These are phyloP conservation scores for Clarias gariepinus DNA, from an alignment of 2,113 vertebrate genomes.

Conservation along the genomic window DNA sequence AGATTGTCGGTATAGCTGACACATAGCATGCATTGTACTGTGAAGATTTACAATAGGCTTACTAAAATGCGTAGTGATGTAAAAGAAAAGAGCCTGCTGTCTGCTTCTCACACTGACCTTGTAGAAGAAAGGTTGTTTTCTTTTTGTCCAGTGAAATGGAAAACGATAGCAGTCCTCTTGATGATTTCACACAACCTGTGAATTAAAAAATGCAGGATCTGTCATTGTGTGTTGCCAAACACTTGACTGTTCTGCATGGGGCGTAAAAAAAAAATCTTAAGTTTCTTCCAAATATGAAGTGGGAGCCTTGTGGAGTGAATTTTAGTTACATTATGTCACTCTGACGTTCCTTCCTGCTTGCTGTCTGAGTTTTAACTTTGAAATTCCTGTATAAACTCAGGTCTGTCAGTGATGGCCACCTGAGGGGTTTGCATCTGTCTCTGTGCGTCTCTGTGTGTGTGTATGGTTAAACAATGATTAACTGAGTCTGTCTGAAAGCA, in stretches of 20 bases:
- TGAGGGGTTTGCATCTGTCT: neutral
- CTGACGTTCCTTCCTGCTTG: neutral
- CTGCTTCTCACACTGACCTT: neutral
- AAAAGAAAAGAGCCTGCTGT: neutral
- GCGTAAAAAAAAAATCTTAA: neutral
- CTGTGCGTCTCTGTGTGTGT: neutral
- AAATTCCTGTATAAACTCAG: neutral
- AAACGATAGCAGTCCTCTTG: neutral
- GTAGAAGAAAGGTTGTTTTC: slow-evolving; percentile 10
- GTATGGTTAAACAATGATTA: neutral
- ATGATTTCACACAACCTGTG: slow-evolving; percentile 5
- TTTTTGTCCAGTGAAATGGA: neutral
- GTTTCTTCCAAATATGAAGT: neutral
- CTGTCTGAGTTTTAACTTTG: slow-evolving; percentile 7
- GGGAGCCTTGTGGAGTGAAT: neutral
- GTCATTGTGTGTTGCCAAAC: neutral
- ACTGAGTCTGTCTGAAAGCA: neutral
- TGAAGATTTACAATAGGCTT: neutral
- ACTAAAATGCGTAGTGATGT: neutral
- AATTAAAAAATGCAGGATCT: neutral
- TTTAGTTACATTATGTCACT: neutral
- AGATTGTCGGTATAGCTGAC: neutral
- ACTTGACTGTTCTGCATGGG: neutral
- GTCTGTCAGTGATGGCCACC: neutral
- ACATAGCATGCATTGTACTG: neutral